These are phyloP conservation scores for Chrysina gloriosa DNA, from an alignment of 2,888 invertebrate genomes.

Conservation along the genomic window DNA sequence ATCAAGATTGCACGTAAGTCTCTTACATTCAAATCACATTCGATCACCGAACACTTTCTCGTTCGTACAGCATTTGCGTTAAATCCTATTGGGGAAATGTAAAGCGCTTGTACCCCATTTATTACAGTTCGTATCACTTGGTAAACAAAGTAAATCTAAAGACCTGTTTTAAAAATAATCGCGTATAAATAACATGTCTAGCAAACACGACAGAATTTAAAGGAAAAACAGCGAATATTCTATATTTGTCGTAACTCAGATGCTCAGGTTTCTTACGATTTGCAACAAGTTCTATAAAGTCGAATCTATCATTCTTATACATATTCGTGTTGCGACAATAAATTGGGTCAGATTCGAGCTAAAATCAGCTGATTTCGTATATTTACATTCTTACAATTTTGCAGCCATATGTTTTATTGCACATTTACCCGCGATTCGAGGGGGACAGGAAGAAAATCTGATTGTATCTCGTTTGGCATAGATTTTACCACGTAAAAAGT, in stretches of 20 bases:
- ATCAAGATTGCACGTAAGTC: conserved; percentile 98
- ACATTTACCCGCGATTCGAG: neutral
- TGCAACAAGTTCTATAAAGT: no score
- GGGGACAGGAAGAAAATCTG: neutral
- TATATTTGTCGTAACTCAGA: neutral
- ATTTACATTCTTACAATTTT: conserved; percentile 3
- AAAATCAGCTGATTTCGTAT: conserved; percentile 38
- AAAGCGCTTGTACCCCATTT: conserved; percentile 28
- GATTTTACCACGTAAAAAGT: neutral
- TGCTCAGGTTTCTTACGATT: no score
- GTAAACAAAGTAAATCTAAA: conserved; percentile 32
- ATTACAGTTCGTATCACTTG: conserved; percentile 33
- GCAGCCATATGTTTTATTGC: conserved; percentile 21
- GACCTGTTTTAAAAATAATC: conserved; percentile 12
- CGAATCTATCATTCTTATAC: no score
- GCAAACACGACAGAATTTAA: neutral
- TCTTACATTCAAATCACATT: neutral
- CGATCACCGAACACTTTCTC: neutral
- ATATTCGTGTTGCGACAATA: conserved; percentile 1
- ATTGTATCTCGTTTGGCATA: neutral
- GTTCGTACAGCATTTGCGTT: conserved; percentile 15
- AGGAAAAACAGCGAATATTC: neutral
- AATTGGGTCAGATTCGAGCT: conserved; percentile 17
- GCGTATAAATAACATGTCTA: conserved; percentile 1
- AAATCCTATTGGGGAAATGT: neutral